phyloP scores from a whole-genome alignment of 1,140 invertebrate genomes.

The Alviniconcha marisindica region DNA sequence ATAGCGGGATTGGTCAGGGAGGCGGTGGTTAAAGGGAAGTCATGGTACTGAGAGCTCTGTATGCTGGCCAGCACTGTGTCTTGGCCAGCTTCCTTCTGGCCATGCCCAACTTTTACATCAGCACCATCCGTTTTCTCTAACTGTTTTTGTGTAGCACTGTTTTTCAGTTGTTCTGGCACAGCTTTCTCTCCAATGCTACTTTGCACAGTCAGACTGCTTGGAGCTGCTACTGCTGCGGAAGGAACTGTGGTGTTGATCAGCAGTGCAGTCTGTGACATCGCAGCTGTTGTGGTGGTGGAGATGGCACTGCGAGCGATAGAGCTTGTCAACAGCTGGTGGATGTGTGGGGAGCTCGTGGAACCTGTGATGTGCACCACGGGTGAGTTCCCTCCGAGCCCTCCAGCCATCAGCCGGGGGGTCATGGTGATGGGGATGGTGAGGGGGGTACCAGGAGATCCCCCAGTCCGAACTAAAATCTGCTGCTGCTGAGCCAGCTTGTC shows the following conservation, averaged over 20 bases:
- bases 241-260: conserved; percentile 17
- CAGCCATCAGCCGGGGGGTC: conserved; percentile 32
- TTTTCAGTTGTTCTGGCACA: not conserved
- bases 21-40: conserved; percentile 64
- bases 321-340: conserved; percentile 63
- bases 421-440: conserved; percentile 44
- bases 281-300: conserved; percentile 25
- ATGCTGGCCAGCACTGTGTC: conserved; percentile 37
- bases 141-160: not conserved
- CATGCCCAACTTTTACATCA: not conserved
- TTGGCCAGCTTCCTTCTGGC: conserved; percentile 48
- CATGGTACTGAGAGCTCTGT: conserved; percentile 66
- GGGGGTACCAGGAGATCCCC: conserved; percentile 17
- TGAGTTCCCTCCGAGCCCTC: conserved; percentile 34
- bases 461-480: conserved; percentile 8
- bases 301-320: conserved; percentile 43
- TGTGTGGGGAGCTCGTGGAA: conserved; percentile 58
- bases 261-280: not conserved
- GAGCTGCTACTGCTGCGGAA: conserved; percentile 1
- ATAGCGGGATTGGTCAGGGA: conserved; percentile 40
- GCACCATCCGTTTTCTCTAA: not conserved
- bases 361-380: conserved; percentile 58
- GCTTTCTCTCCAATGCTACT: not conserved
- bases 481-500: not conserved
- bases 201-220: not conserved